Evolutionary conservation across 92 coral and sea anemone genomes (phyloP).

Genomic region (Paragorgia papillata): DNA sequence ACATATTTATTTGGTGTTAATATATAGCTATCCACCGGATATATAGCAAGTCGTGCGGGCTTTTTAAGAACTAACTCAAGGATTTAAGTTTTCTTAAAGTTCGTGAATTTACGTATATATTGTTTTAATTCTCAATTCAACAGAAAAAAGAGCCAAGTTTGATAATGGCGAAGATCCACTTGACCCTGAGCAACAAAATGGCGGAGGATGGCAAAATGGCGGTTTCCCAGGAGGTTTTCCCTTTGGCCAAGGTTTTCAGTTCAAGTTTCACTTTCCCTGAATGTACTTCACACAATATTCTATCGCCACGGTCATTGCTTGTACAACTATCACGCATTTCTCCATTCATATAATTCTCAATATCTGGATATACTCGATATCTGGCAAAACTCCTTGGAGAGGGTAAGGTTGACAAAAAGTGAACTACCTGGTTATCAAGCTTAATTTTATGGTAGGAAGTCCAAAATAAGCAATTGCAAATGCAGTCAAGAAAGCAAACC

Average conservation of each 20-base stretch:
- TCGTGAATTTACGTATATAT: too few relatives aligned
- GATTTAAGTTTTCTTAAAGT: too few relatives aligned
- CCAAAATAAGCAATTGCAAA: not conserved
- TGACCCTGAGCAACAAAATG: slow-evolving; percentile 94
- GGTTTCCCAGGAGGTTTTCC: slow-evolving; percentile 77
- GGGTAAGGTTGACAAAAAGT: not conserved
- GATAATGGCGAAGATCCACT: slow-evolving; percentile 98
- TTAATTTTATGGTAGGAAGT: not conserved
- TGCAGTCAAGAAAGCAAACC: too few relatives aligned
- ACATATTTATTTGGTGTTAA: too few relatives aligned
- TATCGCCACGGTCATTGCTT: not conserved
- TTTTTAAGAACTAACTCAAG: too few relatives aligned
- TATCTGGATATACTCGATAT: not conserved
- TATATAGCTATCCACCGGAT: too few relatives aligned
- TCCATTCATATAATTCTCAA: not conserved
- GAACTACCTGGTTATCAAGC: not conserved
- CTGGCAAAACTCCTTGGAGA: not conserved
- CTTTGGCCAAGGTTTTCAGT: slow-evolving; percentile 93
- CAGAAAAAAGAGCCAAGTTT: slow-evolving; percentile 93
- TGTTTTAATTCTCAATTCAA: not conserved
- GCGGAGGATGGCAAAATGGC: slow-evolving; percentile 83
- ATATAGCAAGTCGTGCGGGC: too few relatives aligned
- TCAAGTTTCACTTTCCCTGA: slow-evolving; percentile 97
- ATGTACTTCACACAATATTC: not conserved
- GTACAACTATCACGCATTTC: not conserved